A percentile compares a stretch with the other conserved stretches of the same genome.
These are phyloP conservation scores for Brachypodius melanocephalos DNA, from an alignment of 2,113 vertebrate genomes.

Conservation along the genomic window DNA sequence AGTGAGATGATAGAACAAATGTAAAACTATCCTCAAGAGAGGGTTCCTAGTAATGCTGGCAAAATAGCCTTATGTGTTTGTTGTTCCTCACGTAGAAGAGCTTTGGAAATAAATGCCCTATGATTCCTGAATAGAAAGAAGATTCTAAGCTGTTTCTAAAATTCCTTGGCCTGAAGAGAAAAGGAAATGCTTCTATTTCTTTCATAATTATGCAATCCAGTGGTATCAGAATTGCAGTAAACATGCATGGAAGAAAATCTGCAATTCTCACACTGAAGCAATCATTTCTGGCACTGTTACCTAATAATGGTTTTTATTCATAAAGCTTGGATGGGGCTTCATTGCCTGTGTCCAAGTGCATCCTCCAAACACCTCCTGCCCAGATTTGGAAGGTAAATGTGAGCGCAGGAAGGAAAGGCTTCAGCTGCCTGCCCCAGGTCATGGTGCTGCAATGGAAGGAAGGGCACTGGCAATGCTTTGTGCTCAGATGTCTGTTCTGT, in stretches of 20 bases:
- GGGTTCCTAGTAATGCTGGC: not conserved
- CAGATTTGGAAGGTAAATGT: not conserved
- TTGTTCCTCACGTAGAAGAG: not conserved
- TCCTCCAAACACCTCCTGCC: not conserved
- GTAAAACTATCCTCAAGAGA: not conserved
- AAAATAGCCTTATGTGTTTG: not conserved
- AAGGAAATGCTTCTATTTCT: not conserved
- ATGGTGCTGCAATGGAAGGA: not conserved
- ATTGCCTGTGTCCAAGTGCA: not conserved
- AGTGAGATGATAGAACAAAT: not conserved
- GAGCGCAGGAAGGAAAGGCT: not conserved
- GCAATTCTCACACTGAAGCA: not conserved
- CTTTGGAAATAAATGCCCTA: not conserved
- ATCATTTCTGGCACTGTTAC: not conserved
- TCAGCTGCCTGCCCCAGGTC: not conserved
- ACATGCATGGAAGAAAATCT: not conserved
- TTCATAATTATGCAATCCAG: not conserved
- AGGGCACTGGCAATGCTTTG: not conserved
- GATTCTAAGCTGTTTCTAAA: not conserved
- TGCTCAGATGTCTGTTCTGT: not conserved
- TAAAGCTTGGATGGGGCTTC: not conserved
- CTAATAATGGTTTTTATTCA: not conserved
- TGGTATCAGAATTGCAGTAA: not conserved
- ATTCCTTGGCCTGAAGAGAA: not conserved
- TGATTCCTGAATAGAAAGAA: not conserved